Evolutionary conservation across 2,888 invertebrate species (phyloP), one percentile per base, ranked within the genome.

Genomic region (Phalangium opilio): DNA sequence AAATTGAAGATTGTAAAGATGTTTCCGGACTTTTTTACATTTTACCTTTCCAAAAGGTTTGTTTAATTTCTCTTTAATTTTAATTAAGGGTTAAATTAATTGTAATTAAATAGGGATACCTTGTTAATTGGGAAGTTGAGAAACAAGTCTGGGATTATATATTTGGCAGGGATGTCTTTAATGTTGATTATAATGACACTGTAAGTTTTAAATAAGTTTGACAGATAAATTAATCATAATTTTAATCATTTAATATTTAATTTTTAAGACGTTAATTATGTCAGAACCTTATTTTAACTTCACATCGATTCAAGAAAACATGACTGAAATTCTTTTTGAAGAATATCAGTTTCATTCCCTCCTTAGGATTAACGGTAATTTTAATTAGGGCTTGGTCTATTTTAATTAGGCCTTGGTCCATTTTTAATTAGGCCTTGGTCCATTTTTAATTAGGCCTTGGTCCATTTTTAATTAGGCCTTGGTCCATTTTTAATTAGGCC

Each of bases 251-350:
- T n/a, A n/a, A n/a, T n/a, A n/a, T n/a, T n/a, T n/a, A 27, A 27
- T 7, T 27, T 27, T 27, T 8, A 4, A 27, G 27, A 27, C 27
- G 3, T 66, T 93, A 1, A 76, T 96, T 3, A 71, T 96, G 32
- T 96, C 96, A 0, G 96, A 98, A 62, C 95, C 98, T 0, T 74
- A 84, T 57, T 86, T 87, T 62, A 93, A 96, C 65, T 95, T 96
- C 64, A 73, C 78, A 1, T 83, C 86, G 1, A 79, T 90, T 45
- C 89, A 93, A 67, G 93, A 96, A 67, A 85, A 83, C 1, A 82
- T 87, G 70, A 81, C 84, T 38, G 96, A 99, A 67, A 84, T 98
- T 57, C 81, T 98, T 58, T 98, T 96, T 67, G 98, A 98, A 66
- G 93, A 96, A 64, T 98, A 89, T 62, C 89, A 89, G 59, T 86